phyloP scores from a whole-genome alignment of 2,888 invertebrate species.

The Rotaria socialis region DNA sequence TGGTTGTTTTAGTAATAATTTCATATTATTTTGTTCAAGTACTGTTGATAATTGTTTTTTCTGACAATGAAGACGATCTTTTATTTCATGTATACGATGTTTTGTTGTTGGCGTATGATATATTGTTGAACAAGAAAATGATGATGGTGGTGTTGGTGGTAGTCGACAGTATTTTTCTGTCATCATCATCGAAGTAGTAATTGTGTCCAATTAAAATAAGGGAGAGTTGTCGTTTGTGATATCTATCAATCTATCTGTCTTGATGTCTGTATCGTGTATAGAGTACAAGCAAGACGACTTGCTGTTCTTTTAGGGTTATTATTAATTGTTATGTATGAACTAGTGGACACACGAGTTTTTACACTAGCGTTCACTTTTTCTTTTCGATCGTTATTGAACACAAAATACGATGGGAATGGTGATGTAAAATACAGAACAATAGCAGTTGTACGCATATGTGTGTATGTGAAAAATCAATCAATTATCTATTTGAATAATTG shows the following conservation, averaged over 20 bases:
- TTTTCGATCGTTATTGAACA: background rate
- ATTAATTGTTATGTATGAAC: too few species aligned
- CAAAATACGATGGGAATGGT: background rate
- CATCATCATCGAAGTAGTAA: background rate
- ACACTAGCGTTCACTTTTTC: background rate
- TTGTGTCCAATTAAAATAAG: background rate
- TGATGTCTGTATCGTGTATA: background rate
- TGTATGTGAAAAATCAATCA: background rate
- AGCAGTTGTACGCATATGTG: background rate
- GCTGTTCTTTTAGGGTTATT: too few species aligned
- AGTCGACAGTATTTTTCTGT: background rate
- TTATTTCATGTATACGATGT: background rate
- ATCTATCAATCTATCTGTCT: background rate
- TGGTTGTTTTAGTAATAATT: background rate
- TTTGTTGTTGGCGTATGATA: background rate
- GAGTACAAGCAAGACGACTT: too few species aligned
- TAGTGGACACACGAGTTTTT: background rate
- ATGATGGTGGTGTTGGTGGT: background rate
- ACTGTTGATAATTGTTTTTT: background rate
- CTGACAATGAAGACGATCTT: background rate
- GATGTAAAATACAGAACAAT: conserved; percentile 23
- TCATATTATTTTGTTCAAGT: background rate
- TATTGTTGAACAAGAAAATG: background rate
- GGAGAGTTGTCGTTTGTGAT: background rate
- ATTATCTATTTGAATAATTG: conserved; percentile 26